Conservation (phyloP, 2,113 vertebrate species). For the Ornithorhynchus anatinus region DNA sequence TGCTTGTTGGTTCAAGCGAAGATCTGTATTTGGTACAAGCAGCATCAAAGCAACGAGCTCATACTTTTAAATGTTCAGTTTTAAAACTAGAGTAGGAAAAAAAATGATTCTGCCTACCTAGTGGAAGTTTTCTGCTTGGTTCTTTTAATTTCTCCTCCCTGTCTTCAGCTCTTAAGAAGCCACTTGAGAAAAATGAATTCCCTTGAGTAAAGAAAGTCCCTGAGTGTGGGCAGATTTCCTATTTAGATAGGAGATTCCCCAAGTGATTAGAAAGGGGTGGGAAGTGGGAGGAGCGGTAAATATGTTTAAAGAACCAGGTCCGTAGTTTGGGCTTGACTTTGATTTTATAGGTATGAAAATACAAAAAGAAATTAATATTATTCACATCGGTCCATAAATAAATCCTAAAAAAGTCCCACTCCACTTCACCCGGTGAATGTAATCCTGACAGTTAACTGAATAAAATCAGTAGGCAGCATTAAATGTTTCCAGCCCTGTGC, state of each 20-base stretch:
- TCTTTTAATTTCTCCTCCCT: constrained; percentile 13
- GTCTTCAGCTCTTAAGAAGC: constrained; percentile 18
- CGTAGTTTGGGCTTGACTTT: background rate
- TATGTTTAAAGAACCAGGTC: background rate
- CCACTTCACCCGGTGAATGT: too few relatives aligned
- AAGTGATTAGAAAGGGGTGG: background rate
- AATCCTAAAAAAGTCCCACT: background rate
- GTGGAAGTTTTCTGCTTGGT: background rate
- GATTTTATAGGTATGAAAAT: background rate
- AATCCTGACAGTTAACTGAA: too few relatives aligned
- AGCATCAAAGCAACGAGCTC: background rate
- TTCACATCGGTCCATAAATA: constrained; percentile 13
- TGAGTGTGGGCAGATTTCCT: background rate
- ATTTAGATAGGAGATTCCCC: background rate
- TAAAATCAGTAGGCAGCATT: too few relatives aligned
- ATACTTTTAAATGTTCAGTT: background rate
- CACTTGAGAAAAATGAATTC: background rate
- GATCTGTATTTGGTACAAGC: background rate
- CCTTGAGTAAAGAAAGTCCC: background rate
- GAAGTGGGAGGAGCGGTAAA: background rate
- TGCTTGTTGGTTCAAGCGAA: background rate
- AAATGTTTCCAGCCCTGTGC: too few relatives aligned
- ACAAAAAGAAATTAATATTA: background rate
- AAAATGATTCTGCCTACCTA: constrained; percentile 39
- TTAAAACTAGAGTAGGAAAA: background rate